phyloP scores from a whole-genome alignment of 2,888 invertebrate genomes.

The Tipula confusa region DNA sequence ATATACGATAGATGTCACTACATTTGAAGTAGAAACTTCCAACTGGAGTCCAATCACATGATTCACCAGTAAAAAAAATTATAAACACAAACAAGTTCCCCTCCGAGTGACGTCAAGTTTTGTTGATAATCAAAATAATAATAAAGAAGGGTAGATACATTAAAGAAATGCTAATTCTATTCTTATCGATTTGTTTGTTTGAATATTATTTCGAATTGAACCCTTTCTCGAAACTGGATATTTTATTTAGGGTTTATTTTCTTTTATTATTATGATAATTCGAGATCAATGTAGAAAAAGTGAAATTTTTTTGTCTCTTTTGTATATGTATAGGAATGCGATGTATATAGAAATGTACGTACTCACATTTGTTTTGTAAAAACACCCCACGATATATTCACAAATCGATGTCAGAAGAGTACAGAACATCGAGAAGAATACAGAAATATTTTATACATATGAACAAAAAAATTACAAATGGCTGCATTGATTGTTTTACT shows the following conservation, averaged over 20 bases:
- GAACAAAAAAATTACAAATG: neutral
- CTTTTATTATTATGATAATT: neutral
- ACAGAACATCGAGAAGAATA: neutral
- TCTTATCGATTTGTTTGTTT: neutral
- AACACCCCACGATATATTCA: neutral
- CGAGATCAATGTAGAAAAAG: neutral
- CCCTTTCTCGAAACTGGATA: neutral
- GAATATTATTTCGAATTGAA: neutral
- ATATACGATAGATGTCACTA: neutral
- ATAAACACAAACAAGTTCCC: slow-evolving; percentile 1
- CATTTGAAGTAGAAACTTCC: neutral
- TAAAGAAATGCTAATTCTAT: neutral
- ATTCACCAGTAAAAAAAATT: neutral
- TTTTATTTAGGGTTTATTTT: neutral
- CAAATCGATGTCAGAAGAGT: neutral
- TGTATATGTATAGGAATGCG: neutral
- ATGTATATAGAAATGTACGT: neutral
- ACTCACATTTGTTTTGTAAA: neutral
- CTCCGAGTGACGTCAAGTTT: neutral
- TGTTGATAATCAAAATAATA: neutral
- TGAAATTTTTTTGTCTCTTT: neutral
- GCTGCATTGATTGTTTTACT: neutral
- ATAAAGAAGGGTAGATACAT: neutral
- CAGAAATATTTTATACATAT: neutral
- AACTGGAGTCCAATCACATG: neutral